phyloP scores from a whole-genome alignment of 2,888 invertebrate species.

The Pediacus dermestoides region DNA sequence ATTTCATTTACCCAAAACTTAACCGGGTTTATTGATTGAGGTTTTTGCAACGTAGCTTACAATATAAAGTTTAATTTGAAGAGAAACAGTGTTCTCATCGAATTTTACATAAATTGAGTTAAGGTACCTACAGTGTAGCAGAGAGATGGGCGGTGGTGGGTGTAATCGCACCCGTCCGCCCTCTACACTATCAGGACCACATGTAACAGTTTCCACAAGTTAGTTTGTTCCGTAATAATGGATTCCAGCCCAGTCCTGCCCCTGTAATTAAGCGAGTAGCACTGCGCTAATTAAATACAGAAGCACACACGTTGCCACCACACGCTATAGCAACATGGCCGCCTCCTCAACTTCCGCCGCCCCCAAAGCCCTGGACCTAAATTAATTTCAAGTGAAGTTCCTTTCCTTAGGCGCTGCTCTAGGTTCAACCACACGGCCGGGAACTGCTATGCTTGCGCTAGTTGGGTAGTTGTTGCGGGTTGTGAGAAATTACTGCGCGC shows the following conservation, averaged over 20 bases:
- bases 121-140: conserved; percentile 4
- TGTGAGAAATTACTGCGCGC: conserved; percentile 14
- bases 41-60: too few species aligned
- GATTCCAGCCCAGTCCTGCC: conserved; percentile 46
- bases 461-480: conserved; percentile 39
- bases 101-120: conserved; percentile 6
- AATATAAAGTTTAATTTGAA: too few species aligned
- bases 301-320: conserved; percentile 44
- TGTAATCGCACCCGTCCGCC: conserved; percentile 18
- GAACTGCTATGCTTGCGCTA: conserved; percentile 5
- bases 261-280: conserved; percentile 48
- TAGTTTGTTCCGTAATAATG: conserved; percentile 45
- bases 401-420: conserved; percentile 36
- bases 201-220: conserved; percentile 46
- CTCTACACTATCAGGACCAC: conserved; percentile 37
- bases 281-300: conserved; percentile 49
- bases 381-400: conserved; percentile 48
- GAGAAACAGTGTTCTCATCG: too few species aligned
- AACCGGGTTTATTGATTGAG: too few species aligned
- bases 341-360: conserved; percentile 14
- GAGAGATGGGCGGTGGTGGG: conserved; percentile 12
- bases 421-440: conserved; percentile 25
- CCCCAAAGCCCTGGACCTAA: conserved; percentile 39
- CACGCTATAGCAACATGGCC: conserved; percentile 44
- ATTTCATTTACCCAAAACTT: too few species aligned